Percentiles rank a stretch among this genome's conserved stretches.
These are phyloP conservation scores for Grammomys surdaster DNA, from an alignment of 2,113 vertebrate species.

Conservation along the genomic window DNA sequence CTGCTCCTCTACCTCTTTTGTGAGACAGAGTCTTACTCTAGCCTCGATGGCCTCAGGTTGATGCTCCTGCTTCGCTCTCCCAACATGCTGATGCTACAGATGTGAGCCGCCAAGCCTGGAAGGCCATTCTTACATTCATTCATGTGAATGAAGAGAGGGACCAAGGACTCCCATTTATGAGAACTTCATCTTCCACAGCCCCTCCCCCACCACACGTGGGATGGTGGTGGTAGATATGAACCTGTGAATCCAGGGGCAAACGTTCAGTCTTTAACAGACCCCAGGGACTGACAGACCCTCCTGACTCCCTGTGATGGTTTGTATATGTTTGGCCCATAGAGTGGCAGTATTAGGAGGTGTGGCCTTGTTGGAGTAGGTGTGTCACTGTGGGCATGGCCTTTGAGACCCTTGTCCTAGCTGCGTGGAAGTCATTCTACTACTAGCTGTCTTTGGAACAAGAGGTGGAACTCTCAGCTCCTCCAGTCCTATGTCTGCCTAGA, in stretches of 20 bases:
- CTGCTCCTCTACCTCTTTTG: neutral
- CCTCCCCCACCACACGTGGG: neutral
- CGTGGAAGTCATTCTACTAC: too few relatives aligned
- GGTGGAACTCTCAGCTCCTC: too few relatives aligned
- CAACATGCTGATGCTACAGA: neutral
- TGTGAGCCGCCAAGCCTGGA: neutral
- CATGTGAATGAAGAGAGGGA: neutral
- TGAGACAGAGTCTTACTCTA: neutral
- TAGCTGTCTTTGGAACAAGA: too few relatives aligned
- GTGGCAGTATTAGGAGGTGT: too few relatives aligned
- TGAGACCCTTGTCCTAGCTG: too few relatives aligned
- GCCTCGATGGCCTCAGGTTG: neutral
- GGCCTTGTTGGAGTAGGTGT: too few relatives aligned
- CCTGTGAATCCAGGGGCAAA: neutral
- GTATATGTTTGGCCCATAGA: too few relatives aligned
- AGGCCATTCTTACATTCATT: neutral
- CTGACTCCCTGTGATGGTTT: neutral
- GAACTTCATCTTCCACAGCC: neutral
- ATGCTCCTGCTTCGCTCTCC: neutral
- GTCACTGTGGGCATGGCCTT: too few relatives aligned
- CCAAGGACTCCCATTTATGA: neutral
- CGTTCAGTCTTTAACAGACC: neutral
- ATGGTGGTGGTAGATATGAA: neutral
- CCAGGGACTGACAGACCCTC: neutral
- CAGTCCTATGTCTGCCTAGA: too few relatives aligned